Evolutionary conservation across 2,888 invertebrate species (phyloP), one percentile per base, ranked within the genome.

Genomic region (Eupithecia pulchellata): DNA sequence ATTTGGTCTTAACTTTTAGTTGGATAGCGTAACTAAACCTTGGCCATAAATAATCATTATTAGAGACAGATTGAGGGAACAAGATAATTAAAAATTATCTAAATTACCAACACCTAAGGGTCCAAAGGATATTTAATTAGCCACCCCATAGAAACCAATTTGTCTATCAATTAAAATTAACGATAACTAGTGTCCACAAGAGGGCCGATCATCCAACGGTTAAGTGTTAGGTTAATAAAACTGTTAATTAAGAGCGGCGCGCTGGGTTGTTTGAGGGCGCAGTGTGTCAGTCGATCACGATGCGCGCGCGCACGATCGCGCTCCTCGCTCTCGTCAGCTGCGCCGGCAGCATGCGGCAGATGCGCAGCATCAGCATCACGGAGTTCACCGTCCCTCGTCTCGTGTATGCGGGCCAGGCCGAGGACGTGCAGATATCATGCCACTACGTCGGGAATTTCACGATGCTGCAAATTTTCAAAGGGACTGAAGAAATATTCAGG

Each of bases 181-280:
- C 79, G 85, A 87, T 86, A 85, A 86, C 86, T 34, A 83, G 78
- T 84, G 81, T 88, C 82, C 81, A 82, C 79, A 79, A 32, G 82
- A 88, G 89, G 89, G 87, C 83, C 84, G 61, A 83, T 84, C 81
- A 79, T 83, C 83, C 84, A 82, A 87, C 90, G 86, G 89, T 91
- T 90, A 89, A 93, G 92, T 93, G 92, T 91, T 85, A 85, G 93
- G 88, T 93, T 93, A 94, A 90, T 92, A 91, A 72, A 93, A 92
- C 92, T 89, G 91, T 86, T 93, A 93, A 94, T 94, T 93, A 92
- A 92, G 91, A 86, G 84, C 83, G 84, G 84, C 81, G 69, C 69
- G 82, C 81, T 81, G 86, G 81, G 82, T 78, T 75, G 79, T 71
- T 78, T 76, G 81, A 81, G 86, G 84, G 84, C 85, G 83, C 91